A percentile compares a stretch with the other conserved stretches of the same genome.
Conservation (phyloP, 2,113 vertebrate species). For the Candoia aspera region DNA sequence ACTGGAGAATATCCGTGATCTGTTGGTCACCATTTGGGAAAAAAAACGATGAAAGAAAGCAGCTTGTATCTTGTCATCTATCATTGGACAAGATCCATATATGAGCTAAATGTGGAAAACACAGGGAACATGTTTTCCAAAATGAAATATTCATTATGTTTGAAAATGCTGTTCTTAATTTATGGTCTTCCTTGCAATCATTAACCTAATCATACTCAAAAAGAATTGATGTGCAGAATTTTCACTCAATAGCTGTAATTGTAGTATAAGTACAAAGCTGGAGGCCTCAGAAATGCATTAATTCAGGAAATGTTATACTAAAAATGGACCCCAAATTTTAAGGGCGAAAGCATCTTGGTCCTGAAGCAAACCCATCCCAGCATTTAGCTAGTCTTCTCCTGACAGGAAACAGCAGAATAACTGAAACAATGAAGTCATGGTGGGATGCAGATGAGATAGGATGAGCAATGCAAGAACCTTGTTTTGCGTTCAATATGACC, state of each 20-base stretch:
- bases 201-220: not conserved
- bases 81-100: not conserved
- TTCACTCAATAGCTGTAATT: no score
- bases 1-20: not conserved
- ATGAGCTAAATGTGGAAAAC: not conserved
- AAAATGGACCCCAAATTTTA: not conserved
- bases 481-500: not conserved
- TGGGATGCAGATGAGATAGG: not conserved
- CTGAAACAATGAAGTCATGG: not conserved
- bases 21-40: not conserved
- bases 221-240: not conserved
- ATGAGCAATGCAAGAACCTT: not conserved
- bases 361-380: not conserved
- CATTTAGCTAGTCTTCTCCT: not conserved
- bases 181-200: not conserved
- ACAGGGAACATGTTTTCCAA: not conserved
- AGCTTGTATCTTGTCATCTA: not conserved
- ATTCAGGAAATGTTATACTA: not conserved
- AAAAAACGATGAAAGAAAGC: not conserved
- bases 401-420: not conserved
- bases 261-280: not conserved
- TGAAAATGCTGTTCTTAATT: not conserved
- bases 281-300: not conserved
- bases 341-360: not conserved
- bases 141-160: not conserved